Evolutionary conservation across 2,113 vertebrate genomes (phyloP).

Genomic region (Myotis davidii): DNA sequence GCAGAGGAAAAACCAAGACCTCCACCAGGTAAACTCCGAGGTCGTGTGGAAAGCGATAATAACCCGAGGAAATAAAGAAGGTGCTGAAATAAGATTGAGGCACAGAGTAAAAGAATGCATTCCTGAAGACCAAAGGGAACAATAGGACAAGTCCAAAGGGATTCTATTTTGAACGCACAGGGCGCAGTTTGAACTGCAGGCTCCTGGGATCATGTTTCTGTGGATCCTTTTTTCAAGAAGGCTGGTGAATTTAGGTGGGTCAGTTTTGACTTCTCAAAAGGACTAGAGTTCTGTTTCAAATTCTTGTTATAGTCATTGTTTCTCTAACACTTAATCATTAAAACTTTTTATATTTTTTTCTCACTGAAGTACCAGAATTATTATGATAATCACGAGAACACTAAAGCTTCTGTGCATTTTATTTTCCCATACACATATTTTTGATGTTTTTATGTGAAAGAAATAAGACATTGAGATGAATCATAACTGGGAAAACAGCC

Average conservation of each 20-base stretch:
- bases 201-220: not conserved
- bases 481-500: not conserved
- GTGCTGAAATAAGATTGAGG: not conserved
- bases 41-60: not conserved
- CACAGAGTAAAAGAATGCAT: not conserved
- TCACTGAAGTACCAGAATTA: not conserved
- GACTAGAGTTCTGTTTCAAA: not conserved
- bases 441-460: slow-evolving; percentile 18
- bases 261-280: not conserved
- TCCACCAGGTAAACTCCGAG: not conserved
- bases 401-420: not conserved
- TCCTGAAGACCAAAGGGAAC: not conserved
- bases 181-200: not conserved
- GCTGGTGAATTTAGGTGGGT: not conserved
- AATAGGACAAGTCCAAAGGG: not conserved
- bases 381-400: not conserved
- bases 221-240: not conserved
- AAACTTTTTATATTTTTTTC: slow-evolving; percentile 7
- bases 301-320: not conserved
- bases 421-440: slow-evolving; percentile 11
- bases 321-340: not conserved
- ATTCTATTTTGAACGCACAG: not conserved
- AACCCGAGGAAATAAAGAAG: not conserved
- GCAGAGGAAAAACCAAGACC: not conserved
- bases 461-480: not conserved